Evolutionary conservation across 1,140 invertebrate species (phyloP).

Genomic region (Brachionus plicatilis): DNA sequence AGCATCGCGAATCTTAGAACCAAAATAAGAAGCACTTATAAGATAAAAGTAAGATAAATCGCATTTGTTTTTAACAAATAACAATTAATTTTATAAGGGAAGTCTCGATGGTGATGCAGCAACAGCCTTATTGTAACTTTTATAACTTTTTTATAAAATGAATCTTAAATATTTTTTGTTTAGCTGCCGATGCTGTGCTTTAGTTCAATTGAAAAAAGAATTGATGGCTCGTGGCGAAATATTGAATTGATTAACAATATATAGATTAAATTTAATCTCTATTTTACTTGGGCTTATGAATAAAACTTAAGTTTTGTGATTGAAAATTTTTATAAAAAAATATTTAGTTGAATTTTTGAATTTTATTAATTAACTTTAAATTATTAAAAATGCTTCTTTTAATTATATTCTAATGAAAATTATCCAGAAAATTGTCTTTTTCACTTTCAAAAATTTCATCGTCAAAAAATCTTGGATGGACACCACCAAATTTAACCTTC

Average conservation of each 20-base stretch:
- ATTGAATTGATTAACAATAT: not conserved
- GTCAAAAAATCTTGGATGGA: not conserved
- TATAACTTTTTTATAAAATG: not conserved
- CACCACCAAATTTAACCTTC: not conserved
- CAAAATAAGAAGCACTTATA: conserved; percentile 1
- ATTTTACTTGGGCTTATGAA: not conserved
- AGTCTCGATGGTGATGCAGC: not conserved
- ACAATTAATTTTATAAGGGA: not conserved
- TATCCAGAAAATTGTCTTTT: not conserved
- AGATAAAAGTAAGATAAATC: not conserved
- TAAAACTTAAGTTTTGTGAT: not conserved
- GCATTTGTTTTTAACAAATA: not conserved
- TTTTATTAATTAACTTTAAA: not conserved
- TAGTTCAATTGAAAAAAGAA: conserved; percentile 25
- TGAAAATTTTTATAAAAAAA: not conserved
- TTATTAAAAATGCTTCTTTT: not conserved
- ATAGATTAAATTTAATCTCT: not conserved
- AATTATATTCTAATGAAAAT: not conserved
- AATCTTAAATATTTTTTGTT: not conserved
- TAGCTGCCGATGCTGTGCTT: conserved; percentile 9
- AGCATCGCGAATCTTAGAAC: conserved; percentile 8
- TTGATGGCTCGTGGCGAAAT: conserved; percentile 4
- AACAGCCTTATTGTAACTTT: not conserved
- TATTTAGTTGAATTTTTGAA: not conserved
- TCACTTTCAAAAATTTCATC: not conserved